Evolutionary conservation across 2,888 invertebrate species (phyloP).

Genomic region (Pseudolycoriella hygida): DNA sequence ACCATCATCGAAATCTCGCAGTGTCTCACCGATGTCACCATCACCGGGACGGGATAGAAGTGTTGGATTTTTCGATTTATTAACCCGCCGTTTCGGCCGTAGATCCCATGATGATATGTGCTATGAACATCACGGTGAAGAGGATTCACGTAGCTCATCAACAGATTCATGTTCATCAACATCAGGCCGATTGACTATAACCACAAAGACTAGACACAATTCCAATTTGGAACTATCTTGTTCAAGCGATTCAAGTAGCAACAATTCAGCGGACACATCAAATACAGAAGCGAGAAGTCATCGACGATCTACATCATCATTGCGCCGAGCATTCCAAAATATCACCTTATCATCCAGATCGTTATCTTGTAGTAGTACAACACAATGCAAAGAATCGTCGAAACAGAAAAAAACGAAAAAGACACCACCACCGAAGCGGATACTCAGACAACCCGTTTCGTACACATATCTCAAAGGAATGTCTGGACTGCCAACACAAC

Average conservation of each 20-base stretch:
- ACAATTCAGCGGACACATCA: conserved; percentile 30
- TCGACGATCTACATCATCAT: conserved; percentile 40
- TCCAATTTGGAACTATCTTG: conserved; percentile 21
- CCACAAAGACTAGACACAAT: conserved; percentile 4
- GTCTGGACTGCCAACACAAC: conserved; percentile 64
- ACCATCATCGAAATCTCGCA: conserved; percentile 16
- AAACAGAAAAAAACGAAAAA: conserved; percentile 7
- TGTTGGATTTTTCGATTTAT: conserved; percentile 44
- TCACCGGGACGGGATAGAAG: conserved; percentile 41
- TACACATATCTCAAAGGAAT: conserved; percentile 68
- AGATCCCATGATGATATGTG: conserved; percentile 32
- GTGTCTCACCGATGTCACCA: conserved; percentile 30
- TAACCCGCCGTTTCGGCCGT: conserved; percentile 43
- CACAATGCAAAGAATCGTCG: conserved; percentile 16
- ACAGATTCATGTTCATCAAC: conserved; percentile 27
- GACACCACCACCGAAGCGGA: conserved; percentile 45
- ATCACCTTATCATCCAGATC: conserved; percentile 45
- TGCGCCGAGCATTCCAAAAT: conserved; percentile 54
- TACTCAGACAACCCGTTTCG: conserved; percentile 56
- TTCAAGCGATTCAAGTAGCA: conserved; percentile 37
- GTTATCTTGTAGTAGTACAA: conserved; percentile 39
- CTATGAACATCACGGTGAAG: conserved; percentile 25
- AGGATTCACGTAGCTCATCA: conserved; percentile 31
- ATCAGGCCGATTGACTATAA: conserved; percentile 13
- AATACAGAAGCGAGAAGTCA: conserved; percentile 3